These are phyloP conservation scores for Sesamia nonagrioides DNA, from an alignment of 1,140 invertebrate genomes.

Conservation along the genomic window DNA sequence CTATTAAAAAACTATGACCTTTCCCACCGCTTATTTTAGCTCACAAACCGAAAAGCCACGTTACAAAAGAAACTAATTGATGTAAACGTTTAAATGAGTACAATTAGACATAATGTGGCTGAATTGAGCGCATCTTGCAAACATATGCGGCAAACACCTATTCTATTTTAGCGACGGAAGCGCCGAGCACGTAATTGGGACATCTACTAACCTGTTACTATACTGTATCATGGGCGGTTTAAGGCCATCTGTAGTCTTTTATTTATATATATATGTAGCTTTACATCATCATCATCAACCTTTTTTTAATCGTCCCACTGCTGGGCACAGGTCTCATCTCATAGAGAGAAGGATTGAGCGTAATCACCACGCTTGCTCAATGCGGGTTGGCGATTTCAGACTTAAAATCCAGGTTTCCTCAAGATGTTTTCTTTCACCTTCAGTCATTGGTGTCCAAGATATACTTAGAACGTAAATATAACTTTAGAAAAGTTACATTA, in stretches of 20 bases:
- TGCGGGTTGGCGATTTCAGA: too few relatives aligned
- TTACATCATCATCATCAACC: too few relatives aligned
- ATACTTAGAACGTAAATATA: too few relatives aligned
- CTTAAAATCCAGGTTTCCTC: too few relatives aligned
- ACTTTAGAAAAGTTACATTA: too few relatives aligned
- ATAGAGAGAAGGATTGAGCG: too few relatives aligned
- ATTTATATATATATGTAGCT: not conserved
- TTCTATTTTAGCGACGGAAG: not conserved
- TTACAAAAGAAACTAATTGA: slow-evolving; percentile 27
- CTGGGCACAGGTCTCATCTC: too few relatives aligned
- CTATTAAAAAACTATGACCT: not conserved
- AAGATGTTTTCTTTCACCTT: too few relatives aligned
- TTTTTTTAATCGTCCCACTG: too few relatives aligned
- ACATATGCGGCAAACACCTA: not conserved
- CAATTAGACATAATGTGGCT: slow-evolving; percentile 18
- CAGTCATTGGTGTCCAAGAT: too few relatives aligned
- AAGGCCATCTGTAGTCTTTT: not conserved
- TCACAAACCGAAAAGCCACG: not conserved
- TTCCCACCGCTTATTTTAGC: not conserved
- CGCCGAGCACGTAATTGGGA: not conserved
- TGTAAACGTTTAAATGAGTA: slow-evolving; percentile 5
- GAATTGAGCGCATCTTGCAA: slow-evolving; percentile 25
- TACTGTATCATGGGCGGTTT: not conserved
- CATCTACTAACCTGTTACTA: slow-evolving; percentile 21
- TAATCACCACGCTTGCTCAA: too few relatives aligned